Conservation (phyloP, 1,140 invertebrate genomes). For the Temnothorax longispinosus region DNA sequence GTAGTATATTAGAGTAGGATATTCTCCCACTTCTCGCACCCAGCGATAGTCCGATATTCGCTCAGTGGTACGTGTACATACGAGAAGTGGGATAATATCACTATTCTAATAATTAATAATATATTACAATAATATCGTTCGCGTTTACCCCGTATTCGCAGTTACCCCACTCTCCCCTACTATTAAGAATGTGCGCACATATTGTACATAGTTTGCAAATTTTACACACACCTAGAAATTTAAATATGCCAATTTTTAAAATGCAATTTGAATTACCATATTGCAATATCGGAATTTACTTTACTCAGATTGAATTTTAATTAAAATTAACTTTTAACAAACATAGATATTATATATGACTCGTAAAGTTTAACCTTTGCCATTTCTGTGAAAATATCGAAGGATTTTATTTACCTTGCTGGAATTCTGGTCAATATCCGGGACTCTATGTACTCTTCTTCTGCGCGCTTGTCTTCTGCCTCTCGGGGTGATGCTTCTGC, state of each 20-base stretch:
- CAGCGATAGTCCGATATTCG: too few relatives aligned
- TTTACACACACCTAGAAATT: neutral
- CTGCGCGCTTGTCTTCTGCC: conserved; percentile 83
- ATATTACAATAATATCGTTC: too few relatives aligned
- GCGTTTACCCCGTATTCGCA: too few relatives aligned
- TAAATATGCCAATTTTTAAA: neutral
- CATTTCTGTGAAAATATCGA: neutral
- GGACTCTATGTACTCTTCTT: conserved; percentile 76
- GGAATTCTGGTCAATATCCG: conserved; percentile 76
- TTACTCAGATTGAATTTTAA: neutral
- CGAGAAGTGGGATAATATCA: too few relatives aligned
- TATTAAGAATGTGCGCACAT: neutral
- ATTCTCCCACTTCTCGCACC: too few relatives aligned
- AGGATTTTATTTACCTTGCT: conserved; percentile 76
- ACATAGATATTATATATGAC: neutral
- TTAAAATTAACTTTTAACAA: neutral
- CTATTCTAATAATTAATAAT: too few relatives aligned
- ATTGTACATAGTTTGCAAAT: neutral
- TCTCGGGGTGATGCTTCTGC: conserved; percentile 84
- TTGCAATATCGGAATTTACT: neutral
- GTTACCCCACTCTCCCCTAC: too few relatives aligned
- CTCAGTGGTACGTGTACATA: too few relatives aligned
- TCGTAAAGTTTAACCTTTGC: neutral
- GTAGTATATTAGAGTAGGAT: too few relatives aligned
- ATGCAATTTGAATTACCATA: neutral